These are phyloP conservation scores for Oncorhynchus clarkii DNA, from an alignment of 2,113 vertebrate genomes.

Conservation along the genomic window DNA sequence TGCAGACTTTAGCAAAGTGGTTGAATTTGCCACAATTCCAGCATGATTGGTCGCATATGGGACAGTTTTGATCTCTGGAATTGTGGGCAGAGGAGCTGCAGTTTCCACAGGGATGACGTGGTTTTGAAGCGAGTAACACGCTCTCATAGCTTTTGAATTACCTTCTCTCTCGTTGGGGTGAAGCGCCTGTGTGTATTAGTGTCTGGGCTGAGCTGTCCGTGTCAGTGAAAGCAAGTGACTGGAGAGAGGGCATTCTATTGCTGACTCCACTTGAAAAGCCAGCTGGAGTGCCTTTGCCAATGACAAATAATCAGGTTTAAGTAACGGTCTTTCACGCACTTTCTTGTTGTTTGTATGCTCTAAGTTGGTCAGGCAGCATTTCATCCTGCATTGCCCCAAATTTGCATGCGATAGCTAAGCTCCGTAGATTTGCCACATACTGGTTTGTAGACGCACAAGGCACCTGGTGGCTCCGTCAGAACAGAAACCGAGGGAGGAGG, in stretches of 20 bases:
- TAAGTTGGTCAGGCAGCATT: no score
- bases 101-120: not conserved
- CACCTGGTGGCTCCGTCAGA: not conserved
- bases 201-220: not conserved
- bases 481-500: not conserved
- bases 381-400: no score
- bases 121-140: not conserved
- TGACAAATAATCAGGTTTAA: no score
- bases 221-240: no score
- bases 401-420: no score
- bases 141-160: not conserved
- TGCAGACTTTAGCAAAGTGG: not conserved
- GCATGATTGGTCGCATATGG: not conserved
- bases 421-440: not conserved
- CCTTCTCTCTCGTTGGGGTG: no score
- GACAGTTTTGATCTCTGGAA: not conserved
- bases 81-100: not conserved
- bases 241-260: no score
- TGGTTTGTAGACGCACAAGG: not conserved
- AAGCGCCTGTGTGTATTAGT: not conserved
- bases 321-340: no score
- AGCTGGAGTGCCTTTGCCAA: not conserved
- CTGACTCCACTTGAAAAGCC: not conserved
- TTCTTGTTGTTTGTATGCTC: no score
- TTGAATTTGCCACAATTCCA: not conserved